Evolutionary conservation across 2,888 invertebrate species (phyloP).

Genomic region (Onthophagus sagittarius): DNA sequence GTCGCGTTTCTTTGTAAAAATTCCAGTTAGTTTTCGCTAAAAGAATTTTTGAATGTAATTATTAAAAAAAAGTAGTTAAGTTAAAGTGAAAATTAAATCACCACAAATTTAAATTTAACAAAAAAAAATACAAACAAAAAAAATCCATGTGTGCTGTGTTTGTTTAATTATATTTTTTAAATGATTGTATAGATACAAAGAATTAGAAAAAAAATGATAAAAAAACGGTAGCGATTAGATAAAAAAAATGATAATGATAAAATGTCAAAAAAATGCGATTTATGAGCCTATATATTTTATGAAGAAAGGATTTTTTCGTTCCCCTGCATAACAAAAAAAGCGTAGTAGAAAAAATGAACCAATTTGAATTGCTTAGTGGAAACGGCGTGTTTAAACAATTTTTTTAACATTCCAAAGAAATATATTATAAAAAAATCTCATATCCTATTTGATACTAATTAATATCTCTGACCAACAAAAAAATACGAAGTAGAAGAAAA

Average conservation of each 20-base stretch:
- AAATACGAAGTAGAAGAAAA: conserved; percentile 13
- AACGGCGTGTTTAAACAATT: background rate
- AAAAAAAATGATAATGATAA: background rate
- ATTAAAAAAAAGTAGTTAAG: background rate
- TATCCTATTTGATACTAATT: background rate
- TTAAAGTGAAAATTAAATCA: too few species aligned
- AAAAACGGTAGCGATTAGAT: background rate
- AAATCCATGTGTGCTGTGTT: conserved; percentile 11
- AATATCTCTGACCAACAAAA: conserved; percentile 37
- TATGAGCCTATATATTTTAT: conserved; percentile 10
- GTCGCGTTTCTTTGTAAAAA: conserved; percentile 3
- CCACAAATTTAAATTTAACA: background rate
- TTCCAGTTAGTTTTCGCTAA: background rate
- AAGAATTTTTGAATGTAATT: background rate
- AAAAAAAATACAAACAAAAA: background rate
- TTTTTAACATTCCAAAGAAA: conserved; percentile 7
- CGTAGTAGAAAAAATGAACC: background rate
- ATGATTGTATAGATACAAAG: background rate
- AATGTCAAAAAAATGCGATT: conserved; percentile 1
- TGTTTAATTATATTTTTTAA: conserved; percentile 7
- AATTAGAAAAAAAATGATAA: background rate
- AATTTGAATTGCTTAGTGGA: background rate
- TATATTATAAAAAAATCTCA: background rate
- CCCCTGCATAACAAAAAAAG: background rate
- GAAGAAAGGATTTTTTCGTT: background rate